Evolutionary conservation across 2,888 invertebrate species (phyloP).

Genomic region (Drosophila mercatorum): DNA sequence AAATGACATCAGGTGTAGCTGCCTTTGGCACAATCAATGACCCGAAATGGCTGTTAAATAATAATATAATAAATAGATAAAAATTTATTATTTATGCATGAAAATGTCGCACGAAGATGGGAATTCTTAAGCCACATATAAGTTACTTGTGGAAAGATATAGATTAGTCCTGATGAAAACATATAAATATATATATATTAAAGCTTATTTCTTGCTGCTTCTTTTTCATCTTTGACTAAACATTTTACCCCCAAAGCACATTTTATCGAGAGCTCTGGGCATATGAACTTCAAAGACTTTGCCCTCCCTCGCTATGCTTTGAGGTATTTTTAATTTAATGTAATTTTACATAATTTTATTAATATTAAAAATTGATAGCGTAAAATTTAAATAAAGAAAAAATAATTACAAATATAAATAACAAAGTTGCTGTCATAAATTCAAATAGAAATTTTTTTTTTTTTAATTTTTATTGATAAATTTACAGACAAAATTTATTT

Average conservation of each 20-base stretch:
- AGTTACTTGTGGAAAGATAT: neutral
- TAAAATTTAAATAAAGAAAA: neutral
- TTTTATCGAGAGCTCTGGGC: neutral
- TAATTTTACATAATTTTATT: neutral
- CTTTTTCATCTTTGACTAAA: too few species aligned
- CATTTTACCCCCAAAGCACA: neutral
- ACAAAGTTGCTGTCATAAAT: too few species aligned
- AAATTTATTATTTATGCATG: neutral
- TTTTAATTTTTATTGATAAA: too few species aligned
- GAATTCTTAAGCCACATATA: neutral
- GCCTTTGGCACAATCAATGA: neutral
- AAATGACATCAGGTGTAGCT: slow-evolving; percentile 25
- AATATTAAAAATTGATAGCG: neutral
- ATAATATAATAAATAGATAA: neutral
- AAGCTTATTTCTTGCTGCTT: too few species aligned
- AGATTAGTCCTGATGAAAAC: neutral
- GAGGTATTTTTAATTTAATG: slow-evolving; percentile 1
- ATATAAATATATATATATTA: neutral
- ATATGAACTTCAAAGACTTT: neutral
- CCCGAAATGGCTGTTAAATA: neutral
- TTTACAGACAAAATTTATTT: too few species aligned
- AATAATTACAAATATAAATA: neutral
- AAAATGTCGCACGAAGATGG: neutral
- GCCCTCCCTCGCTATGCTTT: neutral
- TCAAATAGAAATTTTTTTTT: too few species aligned